Evolutionary conservation across 2,797 vertebrate genomes (phyloP), one percentile per base, ranked within the genome.

Genomic region (Enoplosus armatus): DNA sequence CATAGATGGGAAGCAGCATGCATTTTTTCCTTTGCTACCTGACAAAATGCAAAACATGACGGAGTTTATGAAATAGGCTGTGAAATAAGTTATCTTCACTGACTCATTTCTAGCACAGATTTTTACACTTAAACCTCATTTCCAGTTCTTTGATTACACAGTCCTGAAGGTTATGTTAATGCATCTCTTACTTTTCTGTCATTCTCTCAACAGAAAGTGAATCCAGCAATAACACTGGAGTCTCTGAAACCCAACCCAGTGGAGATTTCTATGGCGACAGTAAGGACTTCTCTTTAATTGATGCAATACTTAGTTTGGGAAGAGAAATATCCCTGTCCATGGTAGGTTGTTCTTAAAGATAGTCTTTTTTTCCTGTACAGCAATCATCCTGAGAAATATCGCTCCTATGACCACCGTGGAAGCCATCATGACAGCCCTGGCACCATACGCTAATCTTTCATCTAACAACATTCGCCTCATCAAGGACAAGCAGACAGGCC

Each of bases 401-500:
- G 96, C 97, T 87, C 96, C 98, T 26, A 94, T 97, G 80, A 98
- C 98, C 5, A 97, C 96, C 1, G 97, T 99, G 84, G 98, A 99
- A 78, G 97, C 97, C 84, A 99, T 99, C 82, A 96, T 99, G 96
- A 94, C 96, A 11, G 96, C 96, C 0, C 89, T 99, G 74, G 96
- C 98, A 73, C 98, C 98, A 0, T 99, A 99, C 37, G 98, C 98
- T 2, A 99, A 98, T 84, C 95, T 99, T 79, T 96, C 97, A 45
- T 94, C 98, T 12, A 97, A 97, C 92, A 99, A 99, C 79, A 98
- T 99, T 88, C 97, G 98, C 47, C 97, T 99, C 72, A 99, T 99
- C 93, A 99, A 99, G 92, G 98, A 99, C 94, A 99, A 99, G 83
- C 98, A 99, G 92, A 99, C 98, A 0, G 98, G 99, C 59, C 98